A percentile compares a stretch with the other conserved stretches of the same genome.
Conservation (phyloP, 2,113 vertebrate genomes). For the Hippocampus abdominalis region DNA sequence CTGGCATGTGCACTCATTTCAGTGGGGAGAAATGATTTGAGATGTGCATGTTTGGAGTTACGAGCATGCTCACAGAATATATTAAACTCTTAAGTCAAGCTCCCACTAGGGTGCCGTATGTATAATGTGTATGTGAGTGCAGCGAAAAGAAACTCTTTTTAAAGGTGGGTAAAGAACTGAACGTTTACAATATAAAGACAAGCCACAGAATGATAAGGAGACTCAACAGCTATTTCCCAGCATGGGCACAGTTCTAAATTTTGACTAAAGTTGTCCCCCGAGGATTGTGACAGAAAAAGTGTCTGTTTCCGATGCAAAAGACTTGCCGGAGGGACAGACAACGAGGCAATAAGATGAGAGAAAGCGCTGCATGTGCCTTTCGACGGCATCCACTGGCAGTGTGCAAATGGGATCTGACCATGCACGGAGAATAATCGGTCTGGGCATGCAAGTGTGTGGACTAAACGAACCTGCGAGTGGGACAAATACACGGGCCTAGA, state of each 20-base stretch:
- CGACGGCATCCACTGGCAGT: conserved; percentile 36
- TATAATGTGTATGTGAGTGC: background rate
- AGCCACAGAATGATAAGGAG: background rate
- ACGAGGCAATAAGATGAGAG: conserved; percentile 29
- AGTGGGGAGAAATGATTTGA: too few species aligned
- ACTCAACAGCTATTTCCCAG: conserved; percentile 13
- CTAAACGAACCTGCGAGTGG: conserved; percentile 81
- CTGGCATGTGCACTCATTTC: too few species aligned
- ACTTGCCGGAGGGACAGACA: conserved; percentile 24
- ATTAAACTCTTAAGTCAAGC: too few species aligned
- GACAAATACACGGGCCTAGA: conserved; percentile 90
- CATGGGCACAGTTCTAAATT: background rate
- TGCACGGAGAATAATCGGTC: conserved; percentile 37
- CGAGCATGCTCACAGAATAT: too few species aligned
- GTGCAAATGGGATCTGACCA: conserved; percentile 46
- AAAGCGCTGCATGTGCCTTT: conserved; percentile 35
- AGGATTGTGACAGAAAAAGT: background rate
- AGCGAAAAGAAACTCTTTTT: background rate
- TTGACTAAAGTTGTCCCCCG: background rate
- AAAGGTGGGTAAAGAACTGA: conserved; percentile 1
- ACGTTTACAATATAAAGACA: conserved; percentile 10
- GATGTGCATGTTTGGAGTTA: too few species aligned
- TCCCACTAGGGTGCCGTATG: too few species aligned
- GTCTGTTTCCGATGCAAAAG: conserved; percentile 47
- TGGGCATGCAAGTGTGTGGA: conserved; percentile 5